Evolutionary conservation across 1,140 invertebrate species (phyloP).

Genomic region (Aphis gossypii): DNA sequence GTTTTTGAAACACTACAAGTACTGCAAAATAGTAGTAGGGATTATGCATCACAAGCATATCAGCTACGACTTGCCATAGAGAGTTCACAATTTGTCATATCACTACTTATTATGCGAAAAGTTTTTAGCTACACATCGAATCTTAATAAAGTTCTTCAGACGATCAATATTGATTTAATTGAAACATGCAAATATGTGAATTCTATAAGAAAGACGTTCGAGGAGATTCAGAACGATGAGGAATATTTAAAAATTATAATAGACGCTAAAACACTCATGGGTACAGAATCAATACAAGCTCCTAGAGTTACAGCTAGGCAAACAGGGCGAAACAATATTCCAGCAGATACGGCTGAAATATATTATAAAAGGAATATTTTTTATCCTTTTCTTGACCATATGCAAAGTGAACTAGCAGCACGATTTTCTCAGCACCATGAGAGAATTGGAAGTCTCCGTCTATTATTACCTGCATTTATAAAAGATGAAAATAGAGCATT

Average conservation of each 20-base stretch:
- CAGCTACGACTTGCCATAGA: background rate
- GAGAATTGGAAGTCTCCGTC: background rate
- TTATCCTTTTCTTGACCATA: slow-evolving; percentile 1
- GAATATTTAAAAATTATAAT: background rate
- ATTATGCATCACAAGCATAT: slow-evolving; percentile 7
- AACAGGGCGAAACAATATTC: background rate
- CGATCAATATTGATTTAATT: background rate
- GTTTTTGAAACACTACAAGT: background rate
- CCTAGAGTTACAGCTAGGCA: background rate
- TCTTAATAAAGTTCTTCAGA: slow-evolving; percentile 5
- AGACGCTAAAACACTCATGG: background rate
- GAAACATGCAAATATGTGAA: background rate
- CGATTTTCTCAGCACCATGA: background rate
- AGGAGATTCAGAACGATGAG: background rate
- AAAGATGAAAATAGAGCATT: background rate
- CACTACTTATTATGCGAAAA: background rate
- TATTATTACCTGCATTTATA: background rate
- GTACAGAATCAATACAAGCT: background rate
- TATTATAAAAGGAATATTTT: background rate
- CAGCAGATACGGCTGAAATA: background rate
- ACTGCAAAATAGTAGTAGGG: background rate
- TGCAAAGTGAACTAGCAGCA: background rate
- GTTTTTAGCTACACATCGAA: background rate
- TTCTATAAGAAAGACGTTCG: background rate
- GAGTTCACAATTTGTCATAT: background rate